Evolutionary conservation across 2,113 vertebrate genomes (phyloP), one percentile per base, ranked within the genome.

Genomic region (Hucho hucho): DNA sequence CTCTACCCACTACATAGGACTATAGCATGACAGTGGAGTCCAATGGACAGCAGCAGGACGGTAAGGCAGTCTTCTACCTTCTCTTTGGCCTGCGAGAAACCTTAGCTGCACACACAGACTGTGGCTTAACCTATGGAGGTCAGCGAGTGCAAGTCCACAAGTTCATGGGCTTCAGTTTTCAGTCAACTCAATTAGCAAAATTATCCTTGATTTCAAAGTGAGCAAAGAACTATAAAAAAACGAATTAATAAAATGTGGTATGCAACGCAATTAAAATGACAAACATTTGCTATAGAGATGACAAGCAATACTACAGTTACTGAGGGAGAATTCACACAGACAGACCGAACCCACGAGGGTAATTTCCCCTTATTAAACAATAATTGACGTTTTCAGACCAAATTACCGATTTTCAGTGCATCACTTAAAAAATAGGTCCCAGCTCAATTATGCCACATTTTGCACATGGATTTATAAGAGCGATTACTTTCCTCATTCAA

Each of bases 151-250:
- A 53, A 18, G 49, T 53, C 49, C 16, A 53, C 49, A 18, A 53
- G 49, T 53, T 18, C 12, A 18, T 4, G 16, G 13, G 16, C 3
- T 53, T 53, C 12, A 4, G 2, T 43, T 43, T 43, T 53, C 18
- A 61, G 20, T 61, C 58, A 61, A 75, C 72, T 73, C 74, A 82
- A 79, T 82, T 83, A 84, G 75, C 64, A 75, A 83, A 18, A 77
- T 82, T 74, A 74, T 28, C 69, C 69, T 29, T 47, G 53, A 56
- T 16, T 20, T 56, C 53, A 56, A 56, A 56, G 53, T 56, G 53
- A 18, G 18, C 18, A 56, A 56, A 56, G 3, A 56, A 56, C 14
- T 53, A 53, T 12, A 53, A 4, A 16, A 3, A 14, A 56, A 20
- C 47, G 1, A 43, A 43, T 43, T 1, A 61, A 22, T 11, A 11